phyloP scores from a whole-genome alignment of 2,113 vertebrate species.

The Excalfactoria chinensis region DNA sequence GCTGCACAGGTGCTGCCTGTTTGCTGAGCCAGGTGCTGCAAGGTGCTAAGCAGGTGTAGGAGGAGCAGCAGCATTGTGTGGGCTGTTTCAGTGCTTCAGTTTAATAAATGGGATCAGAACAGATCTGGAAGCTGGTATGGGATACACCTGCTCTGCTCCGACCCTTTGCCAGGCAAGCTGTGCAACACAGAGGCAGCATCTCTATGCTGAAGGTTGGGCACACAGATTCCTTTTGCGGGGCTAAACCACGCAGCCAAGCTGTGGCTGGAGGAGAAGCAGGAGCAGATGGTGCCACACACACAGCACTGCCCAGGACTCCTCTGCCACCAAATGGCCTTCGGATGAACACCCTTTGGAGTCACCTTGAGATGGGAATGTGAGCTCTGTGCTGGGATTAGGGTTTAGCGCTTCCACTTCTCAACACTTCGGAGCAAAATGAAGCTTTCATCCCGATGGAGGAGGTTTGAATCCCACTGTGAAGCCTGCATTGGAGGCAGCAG shows the following conservation, averaged over 20 bases:
- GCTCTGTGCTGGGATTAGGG: too few species aligned
- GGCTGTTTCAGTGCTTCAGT: background rate
- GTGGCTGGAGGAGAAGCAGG: background rate
- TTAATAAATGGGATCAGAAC: background rate
- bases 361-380: too few species aligned
- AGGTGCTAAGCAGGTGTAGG: background rate
- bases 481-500: accelerated
- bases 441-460: background rate
- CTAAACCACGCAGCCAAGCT: background rate
- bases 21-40: background rate
- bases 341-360: background rate
- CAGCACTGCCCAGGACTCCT: background rate
- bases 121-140: background rate
- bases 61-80: background rate
- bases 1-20: background rate
- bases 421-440: background rate
- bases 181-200: background rate
- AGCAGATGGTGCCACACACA: background rate
- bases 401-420: background rate
- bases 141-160: background rate
- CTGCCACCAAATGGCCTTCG: background rate
- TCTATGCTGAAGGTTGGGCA: background rate
- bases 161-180: accelerated
- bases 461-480: background rate
- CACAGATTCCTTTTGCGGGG: background rate